These are phyloP conservation scores for Shargacucullia verbasci DNA, from an alignment of 2,888 invertebrate genomes.

Conservation along the genomic window DNA sequence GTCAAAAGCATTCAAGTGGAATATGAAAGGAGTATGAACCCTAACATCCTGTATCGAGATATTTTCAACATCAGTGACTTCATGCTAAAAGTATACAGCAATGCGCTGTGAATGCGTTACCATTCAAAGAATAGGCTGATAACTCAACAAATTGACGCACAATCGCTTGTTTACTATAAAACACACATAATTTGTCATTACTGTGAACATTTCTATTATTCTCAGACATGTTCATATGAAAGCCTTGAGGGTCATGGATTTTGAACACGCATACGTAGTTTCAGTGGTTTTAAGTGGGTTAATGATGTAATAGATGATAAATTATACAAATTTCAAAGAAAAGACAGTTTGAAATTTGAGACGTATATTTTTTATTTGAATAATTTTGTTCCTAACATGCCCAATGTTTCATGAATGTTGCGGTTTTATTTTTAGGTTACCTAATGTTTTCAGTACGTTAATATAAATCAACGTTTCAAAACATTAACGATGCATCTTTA, in stretches of 20 bases:
- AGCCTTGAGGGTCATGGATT: not conserved
- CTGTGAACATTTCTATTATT: slow-evolving; percentile 12
- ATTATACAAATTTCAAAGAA: not conserved
- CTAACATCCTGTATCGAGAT: slow-evolving; percentile 68
- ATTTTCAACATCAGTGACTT: slow-evolving; percentile 78
- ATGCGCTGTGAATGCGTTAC: slow-evolving; percentile 35
- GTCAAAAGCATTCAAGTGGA: not conserved
- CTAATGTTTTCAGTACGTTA: not conserved
- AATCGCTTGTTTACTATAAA: slow-evolving; percentile 38
- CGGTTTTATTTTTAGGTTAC: not conserved
- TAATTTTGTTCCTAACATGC: not conserved
- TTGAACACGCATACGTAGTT: not conserved
- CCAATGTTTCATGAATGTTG: not conserved
- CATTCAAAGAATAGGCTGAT: slow-evolving; percentile 66
- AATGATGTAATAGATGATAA: not conserved
- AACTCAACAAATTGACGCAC: slow-evolving; percentile 45
- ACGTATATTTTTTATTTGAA: not conserved
- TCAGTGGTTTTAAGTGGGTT: not conserved
- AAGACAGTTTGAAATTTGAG: not conserved
- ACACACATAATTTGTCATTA: slow-evolving; percentile 19
- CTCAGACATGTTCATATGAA: not conserved
- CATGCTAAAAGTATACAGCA: slow-evolving; percentile 77
- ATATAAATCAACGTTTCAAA: not conserved
- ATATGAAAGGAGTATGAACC: slow-evolving; percentile 1
- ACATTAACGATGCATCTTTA: not conserved